phyloP scores from a whole-genome alignment of 1,140 invertebrate genomes.

The Drosophila lacteicornis region DNA sequence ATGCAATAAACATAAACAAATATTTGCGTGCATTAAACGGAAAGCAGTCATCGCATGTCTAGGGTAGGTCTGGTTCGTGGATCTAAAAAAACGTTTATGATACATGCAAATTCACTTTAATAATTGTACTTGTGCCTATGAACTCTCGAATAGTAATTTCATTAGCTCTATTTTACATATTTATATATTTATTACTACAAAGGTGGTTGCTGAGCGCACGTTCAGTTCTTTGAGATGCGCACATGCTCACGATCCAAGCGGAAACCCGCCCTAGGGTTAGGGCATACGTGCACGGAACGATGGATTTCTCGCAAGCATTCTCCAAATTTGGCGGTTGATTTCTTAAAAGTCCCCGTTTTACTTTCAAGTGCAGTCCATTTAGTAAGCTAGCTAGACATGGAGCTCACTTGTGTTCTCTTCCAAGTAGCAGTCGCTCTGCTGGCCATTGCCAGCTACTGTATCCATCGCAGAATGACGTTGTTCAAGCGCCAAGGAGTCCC shows the following conservation, averaged over 20 bases:
- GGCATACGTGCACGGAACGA: neutral
- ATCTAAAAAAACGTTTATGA: no score
- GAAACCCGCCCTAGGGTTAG: no score
- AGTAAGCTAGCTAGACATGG: conserved; percentile 16
- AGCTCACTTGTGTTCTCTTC: conserved; percentile 31
- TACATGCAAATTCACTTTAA: no score
- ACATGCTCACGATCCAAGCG: neutral
- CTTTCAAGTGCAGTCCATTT: neutral
- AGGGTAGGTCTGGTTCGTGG: no score
- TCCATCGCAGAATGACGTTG: conserved; percentile 28
- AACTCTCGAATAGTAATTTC: no score
- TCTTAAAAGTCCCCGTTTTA: neutral
- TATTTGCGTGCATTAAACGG: no score
- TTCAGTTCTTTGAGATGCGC: neutral
- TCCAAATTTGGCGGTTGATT: no score
- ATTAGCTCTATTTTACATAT: no score
- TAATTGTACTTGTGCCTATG: no score
- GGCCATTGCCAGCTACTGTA: conserved; percentile 7
- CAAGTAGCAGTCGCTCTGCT: conserved; percentile 36
- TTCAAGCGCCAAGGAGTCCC: conserved; percentile 83
- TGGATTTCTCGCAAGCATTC: neutral
- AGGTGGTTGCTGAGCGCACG: neutral
- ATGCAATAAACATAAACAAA: no score
- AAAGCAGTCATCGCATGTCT: no score
- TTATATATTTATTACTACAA: no score